These are phyloP conservation scores for Nothoprocta pentlandii DNA, from an alignment of 2,113 vertebrate species.

Conservation along the genomic window DNA sequence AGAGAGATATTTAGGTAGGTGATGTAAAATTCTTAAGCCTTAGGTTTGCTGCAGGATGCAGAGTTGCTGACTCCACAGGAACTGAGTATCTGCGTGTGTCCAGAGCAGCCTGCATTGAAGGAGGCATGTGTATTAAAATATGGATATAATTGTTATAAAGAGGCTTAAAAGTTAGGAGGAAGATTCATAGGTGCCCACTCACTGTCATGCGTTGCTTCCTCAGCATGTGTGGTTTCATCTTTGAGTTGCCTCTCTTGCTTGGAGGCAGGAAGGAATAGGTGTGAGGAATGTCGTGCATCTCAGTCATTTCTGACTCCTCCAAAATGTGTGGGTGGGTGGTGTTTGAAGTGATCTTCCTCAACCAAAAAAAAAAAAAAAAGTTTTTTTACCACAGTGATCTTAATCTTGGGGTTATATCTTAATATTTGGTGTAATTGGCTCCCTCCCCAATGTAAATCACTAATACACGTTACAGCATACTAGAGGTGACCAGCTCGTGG, in stretches of 20 bases:
- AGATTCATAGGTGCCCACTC: neutral
- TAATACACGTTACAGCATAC: neutral
- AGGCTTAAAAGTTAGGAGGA: neutral
- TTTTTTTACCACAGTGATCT: neutral
- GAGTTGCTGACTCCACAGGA: neutral
- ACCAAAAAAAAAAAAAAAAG: no score
- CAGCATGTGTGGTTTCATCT: neutral
- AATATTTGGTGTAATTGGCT: conserved; percentile 3
- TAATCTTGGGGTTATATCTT: neutral
- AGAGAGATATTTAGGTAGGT: neutral
- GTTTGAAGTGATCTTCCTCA: no score
- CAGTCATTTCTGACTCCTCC: neutral
- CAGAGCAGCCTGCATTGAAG: neutral
- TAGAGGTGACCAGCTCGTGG: neutral
- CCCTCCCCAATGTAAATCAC: neutral
- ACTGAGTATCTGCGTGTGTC: neutral
- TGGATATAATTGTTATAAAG: neutral
- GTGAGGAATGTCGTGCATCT: neutral
- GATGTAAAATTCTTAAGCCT: neutral
- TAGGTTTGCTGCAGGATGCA: neutral
- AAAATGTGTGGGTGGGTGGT: neutral
- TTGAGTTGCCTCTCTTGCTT: neutral
- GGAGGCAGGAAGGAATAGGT: neutral
- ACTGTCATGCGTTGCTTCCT: neutral
- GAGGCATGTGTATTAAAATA: neutral